Evolutionary conservation across 2,797 vertebrate species (phyloP).

Genomic region (Liparis tanakae): DNA sequence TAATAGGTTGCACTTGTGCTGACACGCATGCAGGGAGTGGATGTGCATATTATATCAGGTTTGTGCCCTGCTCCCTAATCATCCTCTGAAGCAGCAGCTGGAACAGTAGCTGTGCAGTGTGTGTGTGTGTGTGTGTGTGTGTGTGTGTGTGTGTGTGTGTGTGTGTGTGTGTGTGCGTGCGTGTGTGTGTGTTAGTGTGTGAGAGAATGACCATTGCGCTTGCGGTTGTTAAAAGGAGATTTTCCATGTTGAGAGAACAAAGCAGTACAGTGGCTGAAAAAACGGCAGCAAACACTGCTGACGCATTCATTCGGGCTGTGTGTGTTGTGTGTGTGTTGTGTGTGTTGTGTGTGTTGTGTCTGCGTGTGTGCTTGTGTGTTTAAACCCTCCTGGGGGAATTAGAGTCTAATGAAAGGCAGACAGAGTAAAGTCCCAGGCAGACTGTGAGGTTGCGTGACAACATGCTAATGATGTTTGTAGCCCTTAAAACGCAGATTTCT

Average conservation of each 20-base stretch:
- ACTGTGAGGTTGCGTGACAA: slow-evolving; percentile 58
- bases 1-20: slow-evolving; percentile 30
- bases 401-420: slow-evolving; percentile 68
- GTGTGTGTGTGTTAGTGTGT: slow-evolving; percentile 18
- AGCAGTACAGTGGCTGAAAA: slow-evolving; percentile 84
- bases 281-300: slow-evolving; percentile 78
- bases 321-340: slow-evolving; percentile 27
- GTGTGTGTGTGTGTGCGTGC: slow-evolving; percentile 22
- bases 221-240: slow-evolving; percentile 88
- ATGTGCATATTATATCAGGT: slow-evolving; percentile 59
- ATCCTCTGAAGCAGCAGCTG: slow-evolving; percentile 83
- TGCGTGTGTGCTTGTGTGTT: neutral
- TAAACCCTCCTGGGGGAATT: slow-evolving; percentile 57
- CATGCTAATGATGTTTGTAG: slow-evolving; percentile 60
- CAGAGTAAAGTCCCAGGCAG: slow-evolving; percentile 51
- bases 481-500: slow-evolving; percentile 15
- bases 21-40: slow-evolving; percentile 17
- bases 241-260: slow-evolving; percentile 91
- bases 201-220: slow-evolving; percentile 66
- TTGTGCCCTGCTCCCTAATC: slow-evolving; percentile 84
- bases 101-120: slow-evolving; percentile 71
- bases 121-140: slow-evolving; percentile 18
- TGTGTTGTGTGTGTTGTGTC: slow-evolving; percentile 31
- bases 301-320: slow-evolving; percentile 47
- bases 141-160: slow-evolving; percentile 23